A percentile compares a stretch with the other conserved stretches of the same genome.
phyloP scores from a whole-genome alignment of 53 echinoderm and acorn worm genomes.

The Mesocentrotus franciscanus region DNA sequence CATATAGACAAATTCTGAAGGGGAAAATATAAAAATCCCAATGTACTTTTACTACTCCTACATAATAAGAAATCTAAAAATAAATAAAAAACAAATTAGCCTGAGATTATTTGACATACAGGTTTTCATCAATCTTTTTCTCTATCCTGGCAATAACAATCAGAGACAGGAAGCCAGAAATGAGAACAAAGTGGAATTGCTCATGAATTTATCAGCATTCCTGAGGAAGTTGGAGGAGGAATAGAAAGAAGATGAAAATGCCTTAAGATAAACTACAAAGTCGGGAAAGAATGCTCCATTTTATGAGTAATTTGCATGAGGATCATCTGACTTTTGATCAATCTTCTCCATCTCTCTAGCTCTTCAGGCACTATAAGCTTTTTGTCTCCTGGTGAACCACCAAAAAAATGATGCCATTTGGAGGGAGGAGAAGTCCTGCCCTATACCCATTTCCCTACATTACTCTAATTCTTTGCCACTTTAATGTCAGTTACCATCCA shows the following conservation, averaged over 20 bases:
- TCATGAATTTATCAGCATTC: neutral
- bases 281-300: neutral
- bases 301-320: neutral
- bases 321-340: conserved; percentile 38
- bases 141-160: neutral
- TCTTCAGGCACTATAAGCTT: neutral
- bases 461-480: conserved; percentile 51
- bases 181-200: neutral
- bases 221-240: neutral
- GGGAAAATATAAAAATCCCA: too few relatives aligned
- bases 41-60: too few relatives aligned
- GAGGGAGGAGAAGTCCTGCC: conserved; percentile 36
- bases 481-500: conserved; percentile 45
- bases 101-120: neutral
- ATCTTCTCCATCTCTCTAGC: neutral
- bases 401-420: neutral
- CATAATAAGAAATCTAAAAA: neutral
- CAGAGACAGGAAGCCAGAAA: neutral
- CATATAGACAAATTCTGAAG: too few relatives aligned
- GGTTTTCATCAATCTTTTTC: neutral
- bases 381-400: neutral
- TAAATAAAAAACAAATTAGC: neutral
- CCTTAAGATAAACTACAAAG: neutral
- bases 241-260: neutral
- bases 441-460: conserved; percentile 56